Evolutionary conservation across 2,888 invertebrate genomes (phyloP), one percentile per base, ranked within the genome.

Genomic region (Eurois occulta): DNA sequence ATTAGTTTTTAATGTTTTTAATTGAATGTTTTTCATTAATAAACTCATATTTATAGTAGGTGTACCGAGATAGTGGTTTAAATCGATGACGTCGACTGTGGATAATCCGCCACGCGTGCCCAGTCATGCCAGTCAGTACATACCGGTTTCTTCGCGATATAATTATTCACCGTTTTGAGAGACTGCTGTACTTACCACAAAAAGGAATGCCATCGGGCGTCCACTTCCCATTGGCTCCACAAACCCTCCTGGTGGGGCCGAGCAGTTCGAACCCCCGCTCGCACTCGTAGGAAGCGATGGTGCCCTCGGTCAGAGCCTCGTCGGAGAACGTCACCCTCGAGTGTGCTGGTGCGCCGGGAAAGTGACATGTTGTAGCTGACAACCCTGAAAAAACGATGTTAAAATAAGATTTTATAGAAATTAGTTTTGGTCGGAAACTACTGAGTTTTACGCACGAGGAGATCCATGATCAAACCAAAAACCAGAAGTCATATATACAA

Each of bases 331-430:
- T 97, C 58, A 99, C 98, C 67, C 97, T 97, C 77, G 98, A 98
- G 95, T 99, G 99, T 2, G 99, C 99, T 18, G 99, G 99, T 0
- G 98, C 98, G 18, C 99, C 99, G 0, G 99, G 99, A 95, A 99
- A 99, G 87, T 98, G 97, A 94, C 99, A 99, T 70, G 87, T 88
- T 4, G 94, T 91, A 32, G 91, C 88, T 70, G 86, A 93, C 73
- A 91, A 90, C 32, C 93, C 95, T 95, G 93, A 0, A 62, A 24
- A 75, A 2, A 28, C 6, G 32, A 13, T 3, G n/a, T 32, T 66
- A 7, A 69, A 38, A 62, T 6, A 60, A 18, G 3, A 32, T 60
- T 8, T 60, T 32, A 35, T 38, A 18, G 55, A 35, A 58, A 38
- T 18, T 32, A 60, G 32, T 32, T 32, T 58, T 18, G 2, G 8